These are phyloP conservation scores for Edolisoma coerulescens DNA, from an alignment of 2,113 vertebrate genomes.

Conservation along the genomic window DNA sequence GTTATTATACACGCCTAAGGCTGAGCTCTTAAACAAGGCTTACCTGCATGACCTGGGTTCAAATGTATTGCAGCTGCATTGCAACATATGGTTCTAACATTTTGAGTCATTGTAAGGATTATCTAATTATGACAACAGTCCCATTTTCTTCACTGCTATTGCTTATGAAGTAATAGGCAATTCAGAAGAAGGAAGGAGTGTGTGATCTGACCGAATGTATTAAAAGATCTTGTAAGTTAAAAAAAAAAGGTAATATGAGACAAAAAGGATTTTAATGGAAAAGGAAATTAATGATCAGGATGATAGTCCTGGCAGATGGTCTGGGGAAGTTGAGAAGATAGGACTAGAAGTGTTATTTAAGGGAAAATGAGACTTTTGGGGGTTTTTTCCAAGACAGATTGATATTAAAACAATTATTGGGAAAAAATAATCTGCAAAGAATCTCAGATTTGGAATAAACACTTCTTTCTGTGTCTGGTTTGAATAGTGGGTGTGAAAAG, in stretches of 20 bases:
- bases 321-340: not conserved
- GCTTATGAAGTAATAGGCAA: not conserved
- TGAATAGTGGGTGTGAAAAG: not conserved
- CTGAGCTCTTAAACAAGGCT: not conserved
- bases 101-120: not conserved
- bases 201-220: not conserved
- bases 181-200: not conserved
- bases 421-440: not conserved
- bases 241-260: not conserved
- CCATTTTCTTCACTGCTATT: not conserved
- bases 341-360: not conserved
- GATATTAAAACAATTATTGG: not conserved
- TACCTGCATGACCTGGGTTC: not conserved
- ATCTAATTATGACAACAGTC: not conserved
- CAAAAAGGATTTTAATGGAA: not conserved
- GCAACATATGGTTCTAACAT: not conserved
- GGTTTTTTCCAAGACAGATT: not conserved
- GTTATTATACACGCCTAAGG: not conserved
- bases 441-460: not conserved
- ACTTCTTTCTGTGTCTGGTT: not conserved
- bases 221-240: not conserved
- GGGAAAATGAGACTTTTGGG: not conserved
- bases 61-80: not conserved
- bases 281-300: not conserved
- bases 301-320: not conserved